Conservation (phyloP, 2,113 vertebrate genomes). For the Ailurus styani region DNA sequence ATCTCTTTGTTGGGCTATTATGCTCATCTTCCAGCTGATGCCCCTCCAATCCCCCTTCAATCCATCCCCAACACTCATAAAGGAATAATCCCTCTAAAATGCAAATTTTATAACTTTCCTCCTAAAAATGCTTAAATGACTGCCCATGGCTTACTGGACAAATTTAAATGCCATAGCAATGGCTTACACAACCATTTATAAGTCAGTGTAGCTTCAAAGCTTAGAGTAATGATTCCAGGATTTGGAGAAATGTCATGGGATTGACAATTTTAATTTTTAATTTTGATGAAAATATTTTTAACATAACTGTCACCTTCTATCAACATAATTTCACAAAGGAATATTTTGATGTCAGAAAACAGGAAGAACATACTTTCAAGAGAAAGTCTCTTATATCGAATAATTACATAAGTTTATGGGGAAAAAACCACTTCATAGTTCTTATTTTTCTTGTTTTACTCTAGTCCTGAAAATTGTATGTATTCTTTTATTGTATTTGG, state of each 20-base stretch:
- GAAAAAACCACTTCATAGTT: not conserved
- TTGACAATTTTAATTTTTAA: not conserved
- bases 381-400: not conserved
- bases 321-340: not conserved
- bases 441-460: constrained; percentile 36
- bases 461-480: not conserved
- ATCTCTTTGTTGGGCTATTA: not conserved
- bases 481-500: not conserved
- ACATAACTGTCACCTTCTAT: not conserved
- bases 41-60: not conserved
- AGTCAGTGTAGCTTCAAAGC: not conserved
- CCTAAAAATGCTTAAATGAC: not conserved
- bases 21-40: not conserved
- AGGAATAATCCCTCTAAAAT: not conserved
- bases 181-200: not conserved
- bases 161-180: not conserved
- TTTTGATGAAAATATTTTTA: not conserved
- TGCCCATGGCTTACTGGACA: not conserved
- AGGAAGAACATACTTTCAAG: not conserved
- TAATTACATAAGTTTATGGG: not conserved
- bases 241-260: not conserved
- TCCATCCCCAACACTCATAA: not conserved
- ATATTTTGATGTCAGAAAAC: constrained; percentile 14
- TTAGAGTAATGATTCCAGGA: not conserved
- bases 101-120: not conserved